Conservation (phyloP, 2,797 vertebrate genomes). For the Anisognathus igniventris region DNA sequence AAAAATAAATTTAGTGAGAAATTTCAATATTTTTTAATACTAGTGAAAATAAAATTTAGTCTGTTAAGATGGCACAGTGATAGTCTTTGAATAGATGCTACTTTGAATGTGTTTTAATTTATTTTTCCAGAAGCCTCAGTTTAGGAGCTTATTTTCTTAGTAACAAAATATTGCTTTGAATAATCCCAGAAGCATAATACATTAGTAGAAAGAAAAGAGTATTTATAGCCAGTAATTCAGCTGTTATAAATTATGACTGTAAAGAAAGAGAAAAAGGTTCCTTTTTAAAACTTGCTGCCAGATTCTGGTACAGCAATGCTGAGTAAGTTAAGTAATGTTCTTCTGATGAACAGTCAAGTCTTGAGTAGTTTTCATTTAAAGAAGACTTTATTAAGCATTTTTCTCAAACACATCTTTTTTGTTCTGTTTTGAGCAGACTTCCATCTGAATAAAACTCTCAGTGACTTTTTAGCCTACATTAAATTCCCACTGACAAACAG, state of each 20-base stretch:
- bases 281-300: background rate
- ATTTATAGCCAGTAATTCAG: background rate
- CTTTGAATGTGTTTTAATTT: background rate
- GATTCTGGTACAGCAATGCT: background rate
- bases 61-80: background rate
- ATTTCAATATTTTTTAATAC: background rate
- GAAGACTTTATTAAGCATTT: background rate
- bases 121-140: background rate
- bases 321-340: background rate
- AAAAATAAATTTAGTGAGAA: background rate
- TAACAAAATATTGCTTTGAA: background rate
- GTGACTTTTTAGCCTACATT: background rate
- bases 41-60: background rate
- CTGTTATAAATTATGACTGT: background rate
- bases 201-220: background rate
- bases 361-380: background rate
- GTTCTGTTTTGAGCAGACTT: background rate
- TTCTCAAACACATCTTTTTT: background rate
- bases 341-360: constrained; percentile 12
- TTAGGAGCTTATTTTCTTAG: background rate
- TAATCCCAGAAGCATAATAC: background rate
- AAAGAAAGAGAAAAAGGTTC: background rate
- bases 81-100: background rate
- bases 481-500: background rate
- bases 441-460: background rate